phyloP scores from a whole-genome alignment of 2,113 vertebrate genomes.

The Electrona antarctica region DNA sequence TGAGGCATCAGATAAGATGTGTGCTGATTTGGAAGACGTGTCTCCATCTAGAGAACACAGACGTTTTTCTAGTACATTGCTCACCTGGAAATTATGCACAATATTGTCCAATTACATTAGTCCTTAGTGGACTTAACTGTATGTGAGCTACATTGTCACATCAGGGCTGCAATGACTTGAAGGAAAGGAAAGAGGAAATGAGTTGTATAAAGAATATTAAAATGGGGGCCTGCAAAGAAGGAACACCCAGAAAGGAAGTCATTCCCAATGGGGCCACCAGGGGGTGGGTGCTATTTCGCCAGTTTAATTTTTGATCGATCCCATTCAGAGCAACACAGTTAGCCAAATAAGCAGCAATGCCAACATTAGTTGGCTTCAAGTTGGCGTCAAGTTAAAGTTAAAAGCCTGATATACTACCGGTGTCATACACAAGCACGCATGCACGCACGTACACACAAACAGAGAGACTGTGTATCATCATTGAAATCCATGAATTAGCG shows the following conservation, averaged over 20 bases:
- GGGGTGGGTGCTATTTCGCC: slow-evolving; percentile 45
- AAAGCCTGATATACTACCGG: slow-evolving; percentile 13
- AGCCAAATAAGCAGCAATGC: slow-evolving; percentile 25
- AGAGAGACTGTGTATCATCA: slow-evolving; percentile 23
- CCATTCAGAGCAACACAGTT: slow-evolving; percentile 21
- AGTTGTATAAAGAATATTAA: slow-evolving; percentile 13
- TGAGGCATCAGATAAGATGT: slow-evolving; percentile 64
- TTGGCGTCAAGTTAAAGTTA: no score
- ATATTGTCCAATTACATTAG: no score
- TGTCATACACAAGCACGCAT: slow-evolving; percentile 15
- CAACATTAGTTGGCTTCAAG: slow-evolving; percentile 12
- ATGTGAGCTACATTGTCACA: not conserved
- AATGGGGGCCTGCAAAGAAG: not conserved
- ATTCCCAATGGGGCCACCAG: slow-evolving; percentile 48
- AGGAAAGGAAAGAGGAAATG: slow-evolving; percentile 3
- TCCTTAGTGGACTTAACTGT: slow-evolving; percentile 19
- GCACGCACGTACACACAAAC: slow-evolving; percentile 36
- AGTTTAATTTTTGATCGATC: slow-evolving; percentile 3
- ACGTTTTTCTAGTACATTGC: no score
- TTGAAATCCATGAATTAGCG: slow-evolving; percentile 16
- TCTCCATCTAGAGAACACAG: slow-evolving; percentile 30
- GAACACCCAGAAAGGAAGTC: not conserved
- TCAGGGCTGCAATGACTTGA: slow-evolving; percentile 11
- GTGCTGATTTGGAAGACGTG: slow-evolving; percentile 76
- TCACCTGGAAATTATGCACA: no score